phyloP scores from a whole-genome alignment of 2,797 vertebrate genomes.

The Siniperca undulata region DNA sequence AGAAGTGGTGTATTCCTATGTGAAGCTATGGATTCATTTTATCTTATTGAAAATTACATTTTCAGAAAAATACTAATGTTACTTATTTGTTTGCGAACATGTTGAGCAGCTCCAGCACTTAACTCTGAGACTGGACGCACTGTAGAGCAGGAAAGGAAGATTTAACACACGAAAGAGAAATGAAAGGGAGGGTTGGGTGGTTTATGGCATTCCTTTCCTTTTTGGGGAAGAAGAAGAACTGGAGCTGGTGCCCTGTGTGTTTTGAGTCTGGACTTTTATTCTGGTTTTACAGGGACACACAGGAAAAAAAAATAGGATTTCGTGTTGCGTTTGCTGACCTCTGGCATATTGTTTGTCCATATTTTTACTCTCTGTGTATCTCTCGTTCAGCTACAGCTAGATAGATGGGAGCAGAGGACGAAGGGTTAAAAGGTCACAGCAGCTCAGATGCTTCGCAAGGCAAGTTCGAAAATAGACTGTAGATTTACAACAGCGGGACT shows the following conservation, averaged over 20 bases:
- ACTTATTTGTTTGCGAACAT: neutral
- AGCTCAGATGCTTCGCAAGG: conserved; percentile 71
- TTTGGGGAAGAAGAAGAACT: conserved; percentile 42
- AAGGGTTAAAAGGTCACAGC: conserved; percentile 71
- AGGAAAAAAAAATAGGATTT: neutral
- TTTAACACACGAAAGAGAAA: conserved; percentile 44
- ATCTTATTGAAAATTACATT: neutral
- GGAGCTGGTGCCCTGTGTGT: neutral
- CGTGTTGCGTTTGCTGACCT: conserved; percentile 15
- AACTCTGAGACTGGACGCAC: neutral
- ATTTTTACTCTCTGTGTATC: conserved; percentile 11
- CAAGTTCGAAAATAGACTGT: conserved; percentile 80
- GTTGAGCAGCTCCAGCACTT: conserved; percentile 8
- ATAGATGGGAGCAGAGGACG: conserved; percentile 48
- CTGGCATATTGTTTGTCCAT: conserved; percentile 17
- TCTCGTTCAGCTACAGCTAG: neutral
- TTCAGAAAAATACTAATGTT: neutral
- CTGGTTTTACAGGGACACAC: neutral
- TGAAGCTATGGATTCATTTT: neutral
- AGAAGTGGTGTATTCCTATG: neutral
- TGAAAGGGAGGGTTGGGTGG: neutral
- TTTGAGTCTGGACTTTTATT: conserved; percentile 16
- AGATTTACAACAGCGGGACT: conserved; percentile 56
- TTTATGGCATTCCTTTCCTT: conserved; percentile 75
- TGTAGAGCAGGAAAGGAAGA: conserved; percentile 11